These are phyloP conservation scores for Nomada flava DNA, from an alignment of 2,888 invertebrate species.

Conservation along the genomic window DNA sequence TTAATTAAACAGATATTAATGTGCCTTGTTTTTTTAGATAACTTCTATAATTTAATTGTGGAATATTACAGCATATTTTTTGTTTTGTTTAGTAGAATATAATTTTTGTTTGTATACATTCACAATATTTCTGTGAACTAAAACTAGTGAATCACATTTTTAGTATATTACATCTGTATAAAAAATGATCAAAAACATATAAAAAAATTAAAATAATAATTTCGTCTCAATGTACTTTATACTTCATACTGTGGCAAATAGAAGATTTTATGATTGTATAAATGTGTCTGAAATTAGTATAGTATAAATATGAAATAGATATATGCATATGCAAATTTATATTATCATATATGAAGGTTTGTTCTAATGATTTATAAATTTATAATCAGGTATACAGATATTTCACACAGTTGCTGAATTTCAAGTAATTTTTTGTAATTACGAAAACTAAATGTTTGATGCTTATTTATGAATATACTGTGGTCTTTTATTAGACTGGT, in stretches of 20 bases:
- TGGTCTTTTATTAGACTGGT: neutral
- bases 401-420: neutral
- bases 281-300: conserved; percentile 24
- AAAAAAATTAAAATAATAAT: conserved; percentile 18
- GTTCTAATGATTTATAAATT: neutral
- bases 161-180: neutral
- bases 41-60: neutral
- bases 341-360: conserved; percentile 8
- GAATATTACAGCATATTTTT: neutral
- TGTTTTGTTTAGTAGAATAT: neutral
- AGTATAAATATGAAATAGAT: neutral
- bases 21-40: neutral
- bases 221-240: conserved; percentile 1
- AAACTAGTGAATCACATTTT: neutral
- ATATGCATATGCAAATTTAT: neutral
- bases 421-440: neutral
- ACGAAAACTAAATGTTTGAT: neutral
- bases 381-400: neutral
- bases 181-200: neutral
- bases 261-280: conserved; percentile 36
- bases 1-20: conserved; percentile 5
- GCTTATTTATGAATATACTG: conserved; percentile 4
- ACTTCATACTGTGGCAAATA: conserved; percentile 5
- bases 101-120: neutral
- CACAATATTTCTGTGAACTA: neutral